phyloP scores from a whole-genome alignment of 2,113 vertebrate genomes.

The Leucopsar rothschildi region DNA sequence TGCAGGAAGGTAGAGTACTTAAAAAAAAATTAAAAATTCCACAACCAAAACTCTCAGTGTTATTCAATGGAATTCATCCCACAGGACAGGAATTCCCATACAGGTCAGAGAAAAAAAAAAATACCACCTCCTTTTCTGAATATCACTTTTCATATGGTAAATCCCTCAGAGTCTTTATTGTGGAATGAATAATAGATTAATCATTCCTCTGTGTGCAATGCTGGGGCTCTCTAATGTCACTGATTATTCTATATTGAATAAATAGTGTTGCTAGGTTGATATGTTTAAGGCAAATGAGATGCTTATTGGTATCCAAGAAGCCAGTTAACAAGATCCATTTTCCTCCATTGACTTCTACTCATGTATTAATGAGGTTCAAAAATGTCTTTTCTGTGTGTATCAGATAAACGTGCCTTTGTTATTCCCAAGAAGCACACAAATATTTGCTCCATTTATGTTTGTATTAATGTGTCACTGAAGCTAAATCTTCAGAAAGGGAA shows the following conservation, averaged over 20 bases:
- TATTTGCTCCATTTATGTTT: slow-evolving; percentile 64
- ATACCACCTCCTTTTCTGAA: not conserved
- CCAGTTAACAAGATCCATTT: slow-evolving; percentile 68
- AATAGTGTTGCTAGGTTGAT: slow-evolving; percentile 67
- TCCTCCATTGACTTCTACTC: slow-evolving; percentile 68
- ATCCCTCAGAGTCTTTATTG: slow-evolving; percentile 49
- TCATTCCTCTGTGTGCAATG: slow-evolving; percentile 50
- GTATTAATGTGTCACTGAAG: slow-evolving; percentile 62
- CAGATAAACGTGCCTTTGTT: slow-evolving; percentile 63
- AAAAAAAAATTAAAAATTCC: not conserved
- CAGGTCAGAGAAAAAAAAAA: slow-evolving; percentile 6
- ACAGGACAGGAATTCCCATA: slow-evolving; percentile 25
- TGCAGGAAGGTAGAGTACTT: not conserved
- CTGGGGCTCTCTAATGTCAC: slow-evolving; percentile 49
- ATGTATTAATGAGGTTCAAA: slow-evolving; percentile 69
- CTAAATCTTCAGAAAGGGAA: slow-evolving; percentile 58
- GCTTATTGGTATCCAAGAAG: slow-evolving; percentile 68
- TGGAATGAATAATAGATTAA: slow-evolving; percentile 67
- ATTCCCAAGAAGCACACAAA: slow-evolving; percentile 64
- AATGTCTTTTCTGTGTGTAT: slow-evolving; percentile 64
- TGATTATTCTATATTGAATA: slow-evolving; percentile 68
- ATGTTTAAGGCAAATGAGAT: slow-evolving; percentile 68
- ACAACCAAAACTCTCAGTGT: not conserved
- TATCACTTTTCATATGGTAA: slow-evolving; percentile 45
- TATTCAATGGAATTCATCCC: slow-evolving; percentile 41